Evolutionary conservation across 2,113 vertebrate species (phyloP).

Genomic region (Dermatemys mawii): DNA sequence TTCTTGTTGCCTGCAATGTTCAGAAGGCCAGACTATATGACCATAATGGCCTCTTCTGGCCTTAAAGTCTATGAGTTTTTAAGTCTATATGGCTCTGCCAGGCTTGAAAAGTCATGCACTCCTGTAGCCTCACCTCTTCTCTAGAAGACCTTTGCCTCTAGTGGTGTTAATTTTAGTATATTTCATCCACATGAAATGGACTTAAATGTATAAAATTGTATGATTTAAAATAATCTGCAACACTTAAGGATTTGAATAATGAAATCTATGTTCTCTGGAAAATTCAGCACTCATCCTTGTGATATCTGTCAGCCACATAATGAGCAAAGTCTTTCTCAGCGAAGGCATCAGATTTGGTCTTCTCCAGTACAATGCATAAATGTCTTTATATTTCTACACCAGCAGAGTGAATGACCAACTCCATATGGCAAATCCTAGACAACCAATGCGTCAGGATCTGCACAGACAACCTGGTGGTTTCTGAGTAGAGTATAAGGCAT

Average conservation of each 20-base stretch:
- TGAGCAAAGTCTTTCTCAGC: not conserved
- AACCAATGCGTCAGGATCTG: rapidly evolving
- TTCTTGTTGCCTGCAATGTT: too few species aligned
- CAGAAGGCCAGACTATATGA: too few species aligned
- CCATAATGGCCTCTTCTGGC: too few species aligned
- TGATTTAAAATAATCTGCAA: too few species aligned
- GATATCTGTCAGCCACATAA: rapidly evolving
- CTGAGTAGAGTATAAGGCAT: not conserved
- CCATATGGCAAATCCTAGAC: not conserved
- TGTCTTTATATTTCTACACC: rapidly evolving
- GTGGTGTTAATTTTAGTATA: not conserved
- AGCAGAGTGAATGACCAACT: not conserved
- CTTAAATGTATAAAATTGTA: too few species aligned
- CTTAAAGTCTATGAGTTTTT: too few species aligned
- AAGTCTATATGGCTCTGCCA: too few species aligned
- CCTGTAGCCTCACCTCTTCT: not conserved
- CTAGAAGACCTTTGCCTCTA: not conserved
- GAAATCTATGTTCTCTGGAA: not conserved
- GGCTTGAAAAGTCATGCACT: not conserved
- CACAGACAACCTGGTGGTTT: not conserved
- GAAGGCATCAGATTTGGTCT: rapidly evolving
- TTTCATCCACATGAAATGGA: not conserved
- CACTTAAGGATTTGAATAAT: too few species aligned
- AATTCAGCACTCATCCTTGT: not conserved
- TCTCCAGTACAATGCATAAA: not conserved